phyloP scores from a whole-genome alignment of 2,797 vertebrate genomes.

The Distichodus sexfasciatus region DNA sequence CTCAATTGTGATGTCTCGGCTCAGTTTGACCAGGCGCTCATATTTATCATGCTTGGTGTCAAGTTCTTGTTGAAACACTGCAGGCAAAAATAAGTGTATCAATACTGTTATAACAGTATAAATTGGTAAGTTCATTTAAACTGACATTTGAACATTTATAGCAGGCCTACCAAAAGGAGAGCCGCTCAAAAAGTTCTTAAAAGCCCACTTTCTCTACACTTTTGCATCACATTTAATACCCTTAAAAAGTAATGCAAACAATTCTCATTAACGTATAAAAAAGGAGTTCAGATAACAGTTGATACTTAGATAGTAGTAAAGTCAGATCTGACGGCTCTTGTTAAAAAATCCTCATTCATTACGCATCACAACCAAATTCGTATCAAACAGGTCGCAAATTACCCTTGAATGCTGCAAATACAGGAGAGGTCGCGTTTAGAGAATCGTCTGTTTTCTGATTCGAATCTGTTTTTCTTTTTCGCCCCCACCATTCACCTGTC shows the following conservation, averaged over 20 bases:
- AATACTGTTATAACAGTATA: neutral
- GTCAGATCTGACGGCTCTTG: no score
- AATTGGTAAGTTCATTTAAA: no score
- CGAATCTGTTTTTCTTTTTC: slow-evolving; percentile 15
- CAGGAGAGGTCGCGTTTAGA: neutral
- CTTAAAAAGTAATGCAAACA: neutral
- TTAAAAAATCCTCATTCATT: no score
- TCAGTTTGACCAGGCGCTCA: slow-evolving; percentile 92
- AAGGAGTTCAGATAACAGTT: no score
- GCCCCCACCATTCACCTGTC: neutral
- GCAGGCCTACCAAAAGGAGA: neutral
- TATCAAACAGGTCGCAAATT: no score
- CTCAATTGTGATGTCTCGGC: slow-evolving; percentile 95
- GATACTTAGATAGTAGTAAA: no score
- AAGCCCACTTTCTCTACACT: no score
- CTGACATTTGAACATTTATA: neutral
- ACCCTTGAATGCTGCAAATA: slow-evolving; percentile 19
- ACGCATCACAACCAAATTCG: no score
- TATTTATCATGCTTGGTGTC: slow-evolving; percentile 94
- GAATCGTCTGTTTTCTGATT: slow-evolving; percentile 10
- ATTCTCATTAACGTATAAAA: no score
- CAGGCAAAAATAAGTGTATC: neutral
- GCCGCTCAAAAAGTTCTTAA: no score
- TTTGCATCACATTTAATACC: neutral
- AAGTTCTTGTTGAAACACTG: slow-evolving; percentile 93